Evolutionary conservation across 2,797 vertebrate genomes (phyloP), one percentile per base, ranked within the genome.

Genomic region (Tragelaphus oryx): DNA sequence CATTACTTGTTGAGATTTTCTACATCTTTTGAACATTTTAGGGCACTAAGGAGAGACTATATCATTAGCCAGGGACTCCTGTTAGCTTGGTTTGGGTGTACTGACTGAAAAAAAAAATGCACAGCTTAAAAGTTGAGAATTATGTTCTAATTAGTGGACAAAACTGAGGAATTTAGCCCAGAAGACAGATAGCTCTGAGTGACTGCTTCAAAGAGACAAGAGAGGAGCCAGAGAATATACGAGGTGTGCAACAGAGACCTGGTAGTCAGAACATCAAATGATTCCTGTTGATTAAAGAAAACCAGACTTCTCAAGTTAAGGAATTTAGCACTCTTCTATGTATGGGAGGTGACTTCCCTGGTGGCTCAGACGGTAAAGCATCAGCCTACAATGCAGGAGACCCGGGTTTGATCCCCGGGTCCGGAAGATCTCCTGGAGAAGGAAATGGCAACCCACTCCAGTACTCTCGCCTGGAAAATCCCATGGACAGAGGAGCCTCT

Each of bases 21-120:
- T 89, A 17, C n/a, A 76, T 60, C 30, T 97, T 86, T 54, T 74
- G 74, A 78, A 74, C 14, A 94, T 90, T 59, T 89, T 84, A 65
- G 46, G 68, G 62, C 84, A 18, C 16, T 37, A 74, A 78, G 11
- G 11, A 92, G 14, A 83, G 16, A 94, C 6, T 60, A 18, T 76
- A 79, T 65, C 16, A 57, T 24, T 74, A 28, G 7, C 41, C 46
- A 90, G 22, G 7, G 33, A 54, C 10, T 85, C 54, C 16, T 74
- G 18, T 80, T 71, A 94, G 24, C 12, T 85, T 80, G 4, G 12
- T 87, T 75, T 44, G 52, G 4, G 54, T 86, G 26, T 50, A 30
- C 1, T 6, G 74, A 48, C 5, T 28, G 14, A 4, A 46, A 44
- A 41, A 65, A 33, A 11, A 68, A 18, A n/a, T 20, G 28, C 17